Conservation (phyloP, 2,113 vertebrate species). For the Eudyptes chrysolophus region DNA sequence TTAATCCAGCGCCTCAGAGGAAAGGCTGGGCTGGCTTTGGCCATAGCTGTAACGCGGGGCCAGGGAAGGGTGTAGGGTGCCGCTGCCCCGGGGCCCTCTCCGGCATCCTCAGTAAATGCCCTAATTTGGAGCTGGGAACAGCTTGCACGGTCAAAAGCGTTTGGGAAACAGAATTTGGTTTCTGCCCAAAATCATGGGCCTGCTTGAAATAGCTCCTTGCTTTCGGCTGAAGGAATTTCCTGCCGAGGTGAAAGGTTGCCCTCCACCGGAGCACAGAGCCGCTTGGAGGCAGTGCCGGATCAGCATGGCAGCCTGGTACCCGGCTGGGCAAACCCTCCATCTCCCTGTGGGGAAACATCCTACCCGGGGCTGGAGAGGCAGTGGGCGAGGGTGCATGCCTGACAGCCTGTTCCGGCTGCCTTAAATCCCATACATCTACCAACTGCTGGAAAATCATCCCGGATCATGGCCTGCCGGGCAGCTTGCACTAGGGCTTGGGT, state of each 20-base stretch:
- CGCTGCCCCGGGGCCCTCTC: background rate
- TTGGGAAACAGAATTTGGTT: constrained; percentile 20
- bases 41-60: background rate
- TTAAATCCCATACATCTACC: background rate
- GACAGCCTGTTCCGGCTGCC: background rate
- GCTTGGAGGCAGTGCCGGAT: accelerated
- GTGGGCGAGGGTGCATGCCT: background rate
- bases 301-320: background rate
- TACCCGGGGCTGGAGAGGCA: accelerated
- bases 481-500: background rate
- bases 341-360: background rate
- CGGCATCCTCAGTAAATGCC: background rate
- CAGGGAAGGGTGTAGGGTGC: background rate
- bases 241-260: background rate
- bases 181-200: background rate
- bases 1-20: accelerated
- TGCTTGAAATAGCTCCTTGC: constrained; percentile 41
- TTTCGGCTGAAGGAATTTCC: background rate
- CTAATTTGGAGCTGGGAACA: background rate
- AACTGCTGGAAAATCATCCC: background rate
- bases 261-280: accelerated
- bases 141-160: background rate
- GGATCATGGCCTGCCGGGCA: background rate
- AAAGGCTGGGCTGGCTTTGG: background rate
- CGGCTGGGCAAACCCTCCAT: background rate